Evolutionary conservation across 2,113 vertebrate genomes (phyloP).

Genomic region (Pterocles orientalis): DNA sequence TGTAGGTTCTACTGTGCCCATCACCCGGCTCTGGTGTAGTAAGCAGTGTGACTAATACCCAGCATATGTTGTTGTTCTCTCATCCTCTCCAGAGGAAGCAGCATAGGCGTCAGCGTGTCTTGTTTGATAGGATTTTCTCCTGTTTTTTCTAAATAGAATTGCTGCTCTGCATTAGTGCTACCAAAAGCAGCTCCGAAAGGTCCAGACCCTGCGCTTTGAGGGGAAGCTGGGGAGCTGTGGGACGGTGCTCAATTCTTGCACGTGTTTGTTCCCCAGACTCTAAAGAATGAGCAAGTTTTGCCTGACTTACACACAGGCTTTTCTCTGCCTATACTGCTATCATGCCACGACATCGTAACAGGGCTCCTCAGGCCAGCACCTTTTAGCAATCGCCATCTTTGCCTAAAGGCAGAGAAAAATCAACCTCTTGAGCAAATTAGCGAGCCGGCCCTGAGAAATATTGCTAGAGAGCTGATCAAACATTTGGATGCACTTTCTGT

Average conservation of each 20-base stretch:
- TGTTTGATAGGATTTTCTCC: background rate
- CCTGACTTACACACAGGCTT: background rate
- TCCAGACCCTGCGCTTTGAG: background rate
- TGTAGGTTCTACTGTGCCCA: background rate
- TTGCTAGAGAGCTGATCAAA: conserved; percentile 1
- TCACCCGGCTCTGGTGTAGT: background rate
- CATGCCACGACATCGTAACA: background rate
- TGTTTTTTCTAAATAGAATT: background rate
- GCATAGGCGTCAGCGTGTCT: background rate
- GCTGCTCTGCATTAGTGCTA: background rate
- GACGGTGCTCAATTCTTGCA: background rate
- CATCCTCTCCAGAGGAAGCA: conserved; percentile 5
- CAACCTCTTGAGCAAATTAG: background rate
- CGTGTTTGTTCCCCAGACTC: background rate
- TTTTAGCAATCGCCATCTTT: background rate
- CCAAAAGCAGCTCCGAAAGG: background rate
- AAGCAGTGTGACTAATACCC: conserved; percentile 15
- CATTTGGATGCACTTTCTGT: conserved; percentile 55
- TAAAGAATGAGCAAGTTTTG: background rate
- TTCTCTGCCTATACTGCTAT: background rate
- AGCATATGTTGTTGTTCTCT: conserved; percentile 35
- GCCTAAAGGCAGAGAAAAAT: background rate
- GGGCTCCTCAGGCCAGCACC: background rate
- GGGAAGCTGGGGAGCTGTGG: background rate
- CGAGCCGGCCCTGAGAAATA: background rate